phyloP scores from a whole-genome alignment of 2,888 invertebrate species.

The Heliothis peltigera region DNA sequence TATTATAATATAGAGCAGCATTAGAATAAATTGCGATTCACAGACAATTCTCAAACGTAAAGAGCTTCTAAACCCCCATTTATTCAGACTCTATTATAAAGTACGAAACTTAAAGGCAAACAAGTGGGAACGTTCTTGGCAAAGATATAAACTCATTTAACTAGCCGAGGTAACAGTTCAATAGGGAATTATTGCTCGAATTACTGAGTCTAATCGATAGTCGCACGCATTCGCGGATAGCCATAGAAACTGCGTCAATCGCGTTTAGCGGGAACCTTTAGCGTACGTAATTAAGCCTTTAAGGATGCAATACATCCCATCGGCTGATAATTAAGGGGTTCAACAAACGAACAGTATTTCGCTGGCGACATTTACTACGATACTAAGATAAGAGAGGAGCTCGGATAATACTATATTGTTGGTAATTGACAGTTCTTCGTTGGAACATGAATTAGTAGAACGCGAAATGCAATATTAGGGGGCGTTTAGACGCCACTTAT shows the following conservation, averaged over 20 bases:
- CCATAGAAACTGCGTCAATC: slow-evolving; percentile 74
- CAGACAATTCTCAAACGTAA: slow-evolving; percentile 57
- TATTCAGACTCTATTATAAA: slow-evolving; percentile 59
- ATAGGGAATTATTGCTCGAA: slow-evolving; percentile 81
- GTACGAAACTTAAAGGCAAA: slow-evolving; percentile 64
- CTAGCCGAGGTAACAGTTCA: slow-evolving; percentile 76
- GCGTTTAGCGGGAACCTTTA: slow-evolving; percentile 61
- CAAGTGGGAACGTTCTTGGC: slow-evolving; percentile 63
- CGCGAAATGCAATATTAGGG: slow-evolving; percentile 40
- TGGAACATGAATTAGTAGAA: slow-evolving; percentile 50
- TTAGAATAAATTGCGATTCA: slow-evolving; percentile 48
- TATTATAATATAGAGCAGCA: slow-evolving; percentile 49
- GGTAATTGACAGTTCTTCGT: slow-evolving; percentile 56
- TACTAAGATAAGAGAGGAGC: slow-evolving; percentile 55
- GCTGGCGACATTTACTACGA: slow-evolving; percentile 58
- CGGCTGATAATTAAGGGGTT: slow-evolving; percentile 69
- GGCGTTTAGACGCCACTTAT: slow-evolving; percentile 42
- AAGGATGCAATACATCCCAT: slow-evolving; percentile 72
- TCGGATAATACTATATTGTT: slow-evolving; percentile 57
- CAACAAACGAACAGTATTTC: slow-evolving; percentile 65
- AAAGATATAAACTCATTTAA: slow-evolving; percentile 75
- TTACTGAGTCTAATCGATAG: slow-evolving; percentile 78
- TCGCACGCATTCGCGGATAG: slow-evolving; percentile 74
- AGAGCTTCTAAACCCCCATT: slow-evolving; percentile 54
- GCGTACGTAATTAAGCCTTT: slow-evolving; percentile 73